Evolutionary conservation across 92 coral and sea anemone species (phyloP), one percentile per base, ranked within the genome.

Genomic region (Plumapathes pennacea): DNA sequence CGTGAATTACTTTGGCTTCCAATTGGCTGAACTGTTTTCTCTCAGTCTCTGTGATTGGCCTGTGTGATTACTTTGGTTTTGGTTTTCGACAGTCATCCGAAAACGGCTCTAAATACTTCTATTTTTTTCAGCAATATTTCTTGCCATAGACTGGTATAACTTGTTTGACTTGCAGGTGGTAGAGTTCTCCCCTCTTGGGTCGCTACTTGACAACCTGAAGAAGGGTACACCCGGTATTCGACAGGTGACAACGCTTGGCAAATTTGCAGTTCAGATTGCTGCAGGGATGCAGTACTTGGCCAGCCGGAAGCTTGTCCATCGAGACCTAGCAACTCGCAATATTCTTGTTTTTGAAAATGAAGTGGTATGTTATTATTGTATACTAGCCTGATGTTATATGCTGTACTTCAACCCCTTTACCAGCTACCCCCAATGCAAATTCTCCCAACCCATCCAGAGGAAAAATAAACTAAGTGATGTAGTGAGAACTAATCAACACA

Each of bases 251-350:
- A 31, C 50, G 5, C 65, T 78, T 10, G 30, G 60, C n/a, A 53
- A 50, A 41, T 78, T 44, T 47, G 78, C 85, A n/a, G 6, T n/a
- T 8, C 85, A 78, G 30, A 66, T 78, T 13, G 85, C 85, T 12
- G 26, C 52, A 3, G 85, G 85, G 18, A 78, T 78, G 85, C 3
- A 54, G 23, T 78, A 78, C 63, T 38, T 78, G 60, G 68, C 65
- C 47, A 61, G 46, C 8, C 55, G 50, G 14, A 11, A 56, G 25
- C 32, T 78, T 29, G 66, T 78, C 7, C 85, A 78, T 29, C 66
- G 78, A 4, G 79, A 78, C 38, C 30, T 78, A 24, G 50, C 85
- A 3, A 61, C 85, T 14, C 59, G 85, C 6, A 78, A 78, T 33
- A 60, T 78, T 26, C 67, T 78, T 5, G 65, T 78, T 0, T 66